Evolutionary conservation across 2,113 vertebrate species (phyloP).

Genomic region (Dolichotis patagonum): DNA sequence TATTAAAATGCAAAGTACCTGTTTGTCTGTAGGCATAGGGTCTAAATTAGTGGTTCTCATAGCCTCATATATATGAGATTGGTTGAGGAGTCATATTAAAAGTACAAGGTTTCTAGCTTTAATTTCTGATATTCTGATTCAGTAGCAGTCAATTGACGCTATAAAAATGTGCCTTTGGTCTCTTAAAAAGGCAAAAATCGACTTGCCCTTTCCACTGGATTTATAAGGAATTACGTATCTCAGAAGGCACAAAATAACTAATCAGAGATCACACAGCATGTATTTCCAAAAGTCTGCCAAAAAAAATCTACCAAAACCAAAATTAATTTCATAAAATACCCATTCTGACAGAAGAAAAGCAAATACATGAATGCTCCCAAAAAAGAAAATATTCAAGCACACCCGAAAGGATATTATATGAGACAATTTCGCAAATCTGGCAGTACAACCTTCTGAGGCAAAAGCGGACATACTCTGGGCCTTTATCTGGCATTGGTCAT

Average conservation of each 20-base stretch:
- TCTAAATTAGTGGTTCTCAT: not conserved
- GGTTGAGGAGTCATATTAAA: not conserved
- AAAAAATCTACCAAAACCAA: slow-evolving; percentile 26
- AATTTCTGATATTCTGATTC: not conserved
- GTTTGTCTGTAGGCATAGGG: not conserved
- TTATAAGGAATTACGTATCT: not conserved
- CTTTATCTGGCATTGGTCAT: not conserved
- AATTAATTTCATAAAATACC: slow-evolving; percentile 24
- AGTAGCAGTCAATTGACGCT: not conserved
- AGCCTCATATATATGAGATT: not conserved
- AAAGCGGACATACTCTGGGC: not conserved
- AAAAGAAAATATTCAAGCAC: slow-evolving; percentile 6
- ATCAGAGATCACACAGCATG: not conserved
- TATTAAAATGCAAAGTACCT: not conserved
- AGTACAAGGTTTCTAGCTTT: not conserved
- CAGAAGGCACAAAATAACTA: not conserved
- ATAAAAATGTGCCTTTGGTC: not conserved
- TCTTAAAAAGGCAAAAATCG: not conserved
- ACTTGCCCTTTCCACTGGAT: not conserved
- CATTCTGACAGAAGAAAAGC: not conserved
- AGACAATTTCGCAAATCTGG: slow-evolving; percentile 2
- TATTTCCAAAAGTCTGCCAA: not conserved
- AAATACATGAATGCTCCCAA: not conserved
- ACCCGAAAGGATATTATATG: slow-evolving; percentile 14
- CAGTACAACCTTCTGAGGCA: not conserved